A percentile compares a stretch with the other conserved stretches of the same genome.
Evolutionary conservation across 2,113 vertebrate species (phyloP).

Genomic region (Globicephala melas): DNA sequence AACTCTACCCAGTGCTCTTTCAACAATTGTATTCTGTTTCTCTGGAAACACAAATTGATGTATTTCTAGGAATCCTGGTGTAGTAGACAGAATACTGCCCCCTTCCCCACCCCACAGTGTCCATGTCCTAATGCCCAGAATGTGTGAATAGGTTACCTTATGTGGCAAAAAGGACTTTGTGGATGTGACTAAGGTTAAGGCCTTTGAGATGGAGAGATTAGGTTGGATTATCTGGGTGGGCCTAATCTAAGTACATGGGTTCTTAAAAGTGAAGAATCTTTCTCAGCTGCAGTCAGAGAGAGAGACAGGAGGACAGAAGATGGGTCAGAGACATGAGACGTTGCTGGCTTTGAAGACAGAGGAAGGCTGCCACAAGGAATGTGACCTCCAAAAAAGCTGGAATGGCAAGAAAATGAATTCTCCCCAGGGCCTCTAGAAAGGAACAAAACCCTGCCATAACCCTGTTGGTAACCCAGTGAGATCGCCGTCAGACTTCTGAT

Average conservation of each 20-base stretch:
- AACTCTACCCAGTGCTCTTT: neutral
- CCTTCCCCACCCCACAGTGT: neutral
- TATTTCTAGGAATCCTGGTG: neutral
- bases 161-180: neutral
- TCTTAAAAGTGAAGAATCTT: neutral
- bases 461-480: neutral
- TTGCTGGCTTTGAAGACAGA: neutral
- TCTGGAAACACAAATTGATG: neutral
- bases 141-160: neutral
- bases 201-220: neutral
- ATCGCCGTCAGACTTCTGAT: neutral
- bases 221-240: neutral
- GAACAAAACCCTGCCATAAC: neutral
- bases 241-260: neutral
- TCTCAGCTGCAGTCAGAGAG: neutral
- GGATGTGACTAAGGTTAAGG: neutral
- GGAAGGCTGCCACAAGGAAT: neutral
- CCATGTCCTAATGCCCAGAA: neutral
- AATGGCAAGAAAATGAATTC: neutral
- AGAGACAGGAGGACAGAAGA: neutral
- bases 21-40: neutral
- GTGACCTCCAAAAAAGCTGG: neutral
- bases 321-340: neutral
- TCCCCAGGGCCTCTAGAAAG: neutral
- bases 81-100: neutral